Conservation (phyloP, 2,797 vertebrate species). For the Megalops cyprinoides region DNA sequence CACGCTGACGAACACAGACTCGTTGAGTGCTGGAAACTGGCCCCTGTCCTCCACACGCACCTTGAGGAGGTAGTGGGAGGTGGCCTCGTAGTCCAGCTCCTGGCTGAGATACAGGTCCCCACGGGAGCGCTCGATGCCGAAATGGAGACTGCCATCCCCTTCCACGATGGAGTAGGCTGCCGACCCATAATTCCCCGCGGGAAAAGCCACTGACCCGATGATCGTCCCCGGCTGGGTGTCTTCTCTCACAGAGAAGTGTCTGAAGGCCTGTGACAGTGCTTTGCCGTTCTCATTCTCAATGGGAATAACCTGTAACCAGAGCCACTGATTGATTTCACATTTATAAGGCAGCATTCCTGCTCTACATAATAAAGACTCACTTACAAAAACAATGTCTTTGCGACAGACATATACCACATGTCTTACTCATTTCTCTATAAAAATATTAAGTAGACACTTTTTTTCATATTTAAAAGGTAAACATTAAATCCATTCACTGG, state of each 20-base stretch:
- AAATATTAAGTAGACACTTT: no score
- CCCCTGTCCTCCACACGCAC: constrained; percentile 69
- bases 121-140: constrained; percentile 77
- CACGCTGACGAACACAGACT: constrained; percentile 77
- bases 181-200: constrained; percentile 52
- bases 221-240: constrained; percentile 75
- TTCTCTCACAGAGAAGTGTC: constrained; percentile 80
- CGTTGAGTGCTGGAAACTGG: constrained; percentile 51
- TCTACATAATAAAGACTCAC: no score
- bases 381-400: no score
- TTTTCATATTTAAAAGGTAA: no score
- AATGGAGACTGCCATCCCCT: constrained; percentile 75
- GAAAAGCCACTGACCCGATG: constrained; percentile 71
- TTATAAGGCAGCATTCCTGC: not conserved
- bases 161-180: constrained; percentile 74
- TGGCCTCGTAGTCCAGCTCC: constrained; percentile 86
- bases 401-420: no score
- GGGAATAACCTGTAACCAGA: constrained; percentile 77
- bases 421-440: no score
- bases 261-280: constrained; percentile 61
- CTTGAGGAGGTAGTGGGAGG: constrained; percentile 76
- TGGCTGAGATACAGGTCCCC: constrained; percentile 86
- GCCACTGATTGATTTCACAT: not conserved
- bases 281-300: constrained; percentile 52
- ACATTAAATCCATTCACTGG: no score